These are phyloP conservation scores for Lepisosteus osseus DNA, from an alignment of 2,113 vertebrate genomes.

Conservation along the genomic window DNA sequence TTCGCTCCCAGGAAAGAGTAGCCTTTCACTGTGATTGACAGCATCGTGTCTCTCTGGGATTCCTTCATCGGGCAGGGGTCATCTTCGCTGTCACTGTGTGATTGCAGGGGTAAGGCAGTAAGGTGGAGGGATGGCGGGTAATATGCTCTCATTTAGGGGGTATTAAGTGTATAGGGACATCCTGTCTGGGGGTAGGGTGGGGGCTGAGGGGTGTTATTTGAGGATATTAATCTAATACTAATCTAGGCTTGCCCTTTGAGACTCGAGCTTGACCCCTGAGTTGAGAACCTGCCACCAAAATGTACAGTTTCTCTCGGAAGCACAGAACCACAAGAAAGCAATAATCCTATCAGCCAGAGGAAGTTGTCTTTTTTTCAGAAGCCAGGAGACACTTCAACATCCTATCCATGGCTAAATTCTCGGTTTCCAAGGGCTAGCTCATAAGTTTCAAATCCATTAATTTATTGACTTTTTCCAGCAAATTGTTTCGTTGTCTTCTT, in stretches of 20 bases:
- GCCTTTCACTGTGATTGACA: conserved; percentile 15
- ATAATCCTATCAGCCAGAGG: conserved; percentile 15
- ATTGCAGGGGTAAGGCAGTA: conserved; percentile 13
- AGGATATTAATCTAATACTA: conserved; percentile 27
- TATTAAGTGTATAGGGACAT: not conserved
- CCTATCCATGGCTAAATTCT: not conserved
- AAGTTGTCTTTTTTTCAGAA: conserved; percentile 23
- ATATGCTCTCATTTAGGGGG: not conserved
- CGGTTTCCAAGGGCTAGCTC: no score
- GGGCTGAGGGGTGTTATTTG: conserved; percentile 17
- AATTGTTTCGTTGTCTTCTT: no score
- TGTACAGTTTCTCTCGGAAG: not conserved
- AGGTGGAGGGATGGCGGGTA: not conserved
- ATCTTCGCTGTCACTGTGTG: conserved; percentile 13
- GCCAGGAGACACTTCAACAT: conserved; percentile 38
- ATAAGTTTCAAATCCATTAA: no score
- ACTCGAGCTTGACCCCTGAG: conserved; percentile 5
- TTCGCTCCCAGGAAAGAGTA: conserved; percentile 11
- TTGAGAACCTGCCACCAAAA: not conserved
- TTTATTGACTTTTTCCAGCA: no score
- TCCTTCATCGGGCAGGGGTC: not conserved
- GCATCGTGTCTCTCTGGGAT: conserved; percentile 11
- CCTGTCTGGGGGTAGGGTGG: not conserved
- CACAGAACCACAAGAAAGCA: conserved; percentile 6
- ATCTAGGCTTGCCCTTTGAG: conserved; percentile 17